Base-by-base conservation (phyloP, 2,888 invertebrate genomes). In the Stictocephala bisonia region DNA sequence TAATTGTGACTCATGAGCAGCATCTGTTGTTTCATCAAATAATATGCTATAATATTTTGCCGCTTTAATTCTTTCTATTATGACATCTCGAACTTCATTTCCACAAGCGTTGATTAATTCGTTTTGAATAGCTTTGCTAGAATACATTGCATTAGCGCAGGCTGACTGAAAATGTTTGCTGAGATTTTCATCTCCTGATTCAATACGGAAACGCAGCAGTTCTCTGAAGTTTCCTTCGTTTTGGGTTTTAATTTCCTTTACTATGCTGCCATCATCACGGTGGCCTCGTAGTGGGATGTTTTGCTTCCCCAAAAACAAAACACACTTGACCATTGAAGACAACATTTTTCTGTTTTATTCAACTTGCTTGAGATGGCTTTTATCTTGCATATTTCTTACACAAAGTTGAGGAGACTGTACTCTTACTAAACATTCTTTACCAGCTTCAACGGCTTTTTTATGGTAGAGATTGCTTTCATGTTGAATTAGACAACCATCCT, bases 151-250 rank as follows among this genome's bases (percentile, higher is more conserved):
- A 74, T 80, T 80, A 31, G 27, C 35, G 9, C 56, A 24, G 35
- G 69, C 60, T 56, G 53, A 67, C 73, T 76, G 56, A 69, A 76
- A 68, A 74, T 80, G 78, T 58, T 79, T 71, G 40, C 75, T 58
- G 35, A 79, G 75, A 29, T 48, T 48, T 13, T 76, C 67, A 74
- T 82, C 80, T 20, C 81, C 81, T 75, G 76, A 67, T 35, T 75
- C 68, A n/a, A 79, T 75, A 51, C 80, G 66, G 69, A 79, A 79
- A 13, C 78, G 72, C 31, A 83, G 76, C 22, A 83, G 75, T 20
- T 77, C 79, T 60, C 80, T 64, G 64, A 82, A 82, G 73, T 80
- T 80, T 35, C 81, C 80, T 53, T 80, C 79, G 72, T 80, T 79
- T 4, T 56, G 26, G 4, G 26, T 27, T 56, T 9, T 3, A 6